These are phyloP conservation scores for Drosophila busckii DNA, from an alignment of 1,140 invertebrate genomes.

Conservation along the genomic window DNA sequence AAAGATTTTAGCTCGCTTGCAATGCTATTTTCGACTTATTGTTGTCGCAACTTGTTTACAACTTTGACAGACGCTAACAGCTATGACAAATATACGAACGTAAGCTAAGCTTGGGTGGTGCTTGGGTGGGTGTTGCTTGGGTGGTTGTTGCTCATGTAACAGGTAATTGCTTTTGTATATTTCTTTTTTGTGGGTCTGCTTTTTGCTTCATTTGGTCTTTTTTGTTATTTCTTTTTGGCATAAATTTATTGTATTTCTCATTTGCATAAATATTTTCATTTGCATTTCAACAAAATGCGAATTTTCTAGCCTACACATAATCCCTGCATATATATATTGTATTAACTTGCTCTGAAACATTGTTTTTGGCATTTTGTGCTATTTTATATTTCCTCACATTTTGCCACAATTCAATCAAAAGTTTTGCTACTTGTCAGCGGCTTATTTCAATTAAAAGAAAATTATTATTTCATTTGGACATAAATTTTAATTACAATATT, in stretches of 20 bases:
- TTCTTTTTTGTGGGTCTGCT: conserved; percentile 1
- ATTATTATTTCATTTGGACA: too few species aligned
- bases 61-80: conserved; percentile 65
- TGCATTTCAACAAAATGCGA: conserved; percentile 66
- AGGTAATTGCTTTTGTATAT: conserved; percentile 56
- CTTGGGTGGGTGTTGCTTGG: background rate
- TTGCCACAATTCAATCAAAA: too few species aligned
- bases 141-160: conserved; percentile 40
- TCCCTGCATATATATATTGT: conserved; percentile 18
- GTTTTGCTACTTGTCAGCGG: too few species aligned
- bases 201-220: conserved; percentile 15
- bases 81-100: conserved; percentile 51
- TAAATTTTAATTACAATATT: too few species aligned
- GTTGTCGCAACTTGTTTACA: conserved; percentile 45
- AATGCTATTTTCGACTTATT: conserved; percentile 38
- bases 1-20: conserved; percentile 19
- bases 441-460: too few species aligned
- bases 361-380: too few species aligned
- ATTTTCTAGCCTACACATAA: conserved; percentile 19
- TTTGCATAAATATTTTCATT: conserved; percentile 76
- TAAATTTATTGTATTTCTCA: conserved; percentile 68
- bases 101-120: conserved; percentile 2
- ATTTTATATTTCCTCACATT: too few species aligned
- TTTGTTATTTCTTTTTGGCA: conserved; percentile 43
- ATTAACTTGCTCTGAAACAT: too few species aligned